These are phyloP conservation scores for Neuroscelio doddi DNA, from an alignment of 2,888 invertebrate genomes.

Conservation along the genomic window DNA sequence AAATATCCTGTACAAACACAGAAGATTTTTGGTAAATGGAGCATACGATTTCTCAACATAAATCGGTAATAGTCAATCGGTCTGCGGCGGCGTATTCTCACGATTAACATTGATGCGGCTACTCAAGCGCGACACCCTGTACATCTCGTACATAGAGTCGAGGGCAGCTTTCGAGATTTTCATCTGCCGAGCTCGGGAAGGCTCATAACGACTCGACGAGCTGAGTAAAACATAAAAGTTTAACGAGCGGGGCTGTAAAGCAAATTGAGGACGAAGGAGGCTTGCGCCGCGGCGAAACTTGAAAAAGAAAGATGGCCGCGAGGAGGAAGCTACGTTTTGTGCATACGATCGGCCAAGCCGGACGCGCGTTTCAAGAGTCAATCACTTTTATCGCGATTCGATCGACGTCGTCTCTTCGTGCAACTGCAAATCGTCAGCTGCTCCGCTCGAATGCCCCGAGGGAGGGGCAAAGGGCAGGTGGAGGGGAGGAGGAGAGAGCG, in stretches of 20 bases:
- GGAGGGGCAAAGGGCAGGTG: not conserved
- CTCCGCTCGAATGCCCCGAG: not conserved
- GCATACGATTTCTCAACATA: not conserved
- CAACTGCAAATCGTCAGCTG: constrained; percentile 18
- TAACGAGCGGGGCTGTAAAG: constrained; percentile 63
- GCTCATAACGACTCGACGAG: constrained; percentile 49
- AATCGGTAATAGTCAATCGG: not conserved
- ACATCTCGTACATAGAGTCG: constrained; percentile 25
- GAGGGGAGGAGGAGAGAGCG: constrained; percentile 10
- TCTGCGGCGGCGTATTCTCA: constrained; percentile 33
- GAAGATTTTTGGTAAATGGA: constrained; percentile 8
- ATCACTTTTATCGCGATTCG: constrained; percentile 60
- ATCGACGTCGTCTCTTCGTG: constrained; percentile 32
- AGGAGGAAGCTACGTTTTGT: constrained; percentile 26
- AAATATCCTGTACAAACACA: too few relatives aligned
- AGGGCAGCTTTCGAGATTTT: constrained; percentile 52
- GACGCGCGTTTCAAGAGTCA: constrained; percentile 62
- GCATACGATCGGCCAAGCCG: constrained; percentile 17
- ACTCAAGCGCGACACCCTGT: constrained; percentile 31
- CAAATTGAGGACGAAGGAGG: constrained; percentile 62
- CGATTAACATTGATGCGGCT: constrained; percentile 27
- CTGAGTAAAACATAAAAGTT: constrained; percentile 63
- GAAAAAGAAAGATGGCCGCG: constrained; percentile 15
- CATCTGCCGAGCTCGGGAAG: constrained; percentile 49
- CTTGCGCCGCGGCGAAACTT: constrained; percentile 23